phyloP scores from a whole-genome alignment of 2,113 vertebrate species.

The Pogonocichla stellata region DNA sequence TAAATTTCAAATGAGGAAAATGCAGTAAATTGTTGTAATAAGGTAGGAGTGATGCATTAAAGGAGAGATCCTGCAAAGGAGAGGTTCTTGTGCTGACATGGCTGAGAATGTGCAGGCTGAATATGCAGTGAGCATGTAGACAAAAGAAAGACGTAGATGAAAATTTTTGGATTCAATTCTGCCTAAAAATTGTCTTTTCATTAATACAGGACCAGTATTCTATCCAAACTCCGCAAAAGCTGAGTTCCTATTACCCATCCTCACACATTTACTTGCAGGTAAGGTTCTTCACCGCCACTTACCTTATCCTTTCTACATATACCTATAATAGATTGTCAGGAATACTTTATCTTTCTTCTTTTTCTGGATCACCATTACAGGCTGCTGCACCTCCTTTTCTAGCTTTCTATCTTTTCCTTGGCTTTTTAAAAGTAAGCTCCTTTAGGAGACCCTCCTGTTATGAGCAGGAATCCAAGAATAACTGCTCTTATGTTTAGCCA shows the following conservation, averaged over 20 bases:
- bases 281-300: not conserved
- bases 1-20: not conserved
- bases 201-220: not conserved
- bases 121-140: not conserved
- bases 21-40: not conserved
- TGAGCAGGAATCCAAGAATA: conserved; percentile 42
- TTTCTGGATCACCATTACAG: not conserved
- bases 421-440: not conserved
- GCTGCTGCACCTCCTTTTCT: not conserved
- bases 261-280: not conserved
- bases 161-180: not conserved
- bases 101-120: not conserved
- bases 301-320: not conserved
- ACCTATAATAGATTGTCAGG: not conserved
- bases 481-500: not conserved
- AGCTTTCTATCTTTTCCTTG: not conserved
- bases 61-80: not conserved
- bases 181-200: not conserved
- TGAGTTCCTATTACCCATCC: not conserved
- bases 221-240: not conserved
- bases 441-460: not conserved
- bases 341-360: not conserved
- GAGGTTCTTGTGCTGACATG: not conserved
- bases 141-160: not conserved
- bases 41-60: not conserved